These are phyloP conservation scores for Nothoprocta pentlandii DNA, from an alignment of 2,113 vertebrate species.

Conservation along the genomic window DNA sequence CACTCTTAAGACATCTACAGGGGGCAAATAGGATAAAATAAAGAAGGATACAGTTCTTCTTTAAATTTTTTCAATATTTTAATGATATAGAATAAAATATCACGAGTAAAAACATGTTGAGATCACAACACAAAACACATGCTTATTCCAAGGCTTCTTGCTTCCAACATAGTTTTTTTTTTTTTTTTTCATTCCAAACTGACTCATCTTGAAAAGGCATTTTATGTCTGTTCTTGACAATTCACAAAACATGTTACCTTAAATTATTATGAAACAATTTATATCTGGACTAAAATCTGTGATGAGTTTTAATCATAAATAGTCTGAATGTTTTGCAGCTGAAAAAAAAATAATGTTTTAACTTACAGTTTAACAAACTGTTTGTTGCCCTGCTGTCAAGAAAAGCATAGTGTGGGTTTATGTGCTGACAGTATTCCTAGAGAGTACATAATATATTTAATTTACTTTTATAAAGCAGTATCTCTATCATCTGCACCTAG, in stretches of 20 bases:
- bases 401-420: background rate
- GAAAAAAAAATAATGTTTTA: background rate
- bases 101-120: background rate
- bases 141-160: background rate
- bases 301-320: background rate
- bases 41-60: background rate
- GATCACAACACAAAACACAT: background rate
- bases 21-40: background rate
- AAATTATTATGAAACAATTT: background rate
- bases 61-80: background rate
- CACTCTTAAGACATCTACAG: background rate
- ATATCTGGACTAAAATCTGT: background rate
- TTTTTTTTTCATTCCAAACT: background rate
- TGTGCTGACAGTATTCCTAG: fast-evolving
- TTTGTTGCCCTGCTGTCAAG: background rate
- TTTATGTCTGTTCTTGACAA: background rate
- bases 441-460: background rate
- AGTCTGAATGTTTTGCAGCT: background rate
- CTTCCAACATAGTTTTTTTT: background rate
- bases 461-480: background rate
- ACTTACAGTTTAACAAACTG: background rate
- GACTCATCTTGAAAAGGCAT: fast-evolving
- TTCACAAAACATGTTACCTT: background rate
- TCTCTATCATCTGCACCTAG: background rate
- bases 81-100: background rate